Conservation (phyloP, 1,140 invertebrate genomes). For the Drosophila cardini region DNA sequence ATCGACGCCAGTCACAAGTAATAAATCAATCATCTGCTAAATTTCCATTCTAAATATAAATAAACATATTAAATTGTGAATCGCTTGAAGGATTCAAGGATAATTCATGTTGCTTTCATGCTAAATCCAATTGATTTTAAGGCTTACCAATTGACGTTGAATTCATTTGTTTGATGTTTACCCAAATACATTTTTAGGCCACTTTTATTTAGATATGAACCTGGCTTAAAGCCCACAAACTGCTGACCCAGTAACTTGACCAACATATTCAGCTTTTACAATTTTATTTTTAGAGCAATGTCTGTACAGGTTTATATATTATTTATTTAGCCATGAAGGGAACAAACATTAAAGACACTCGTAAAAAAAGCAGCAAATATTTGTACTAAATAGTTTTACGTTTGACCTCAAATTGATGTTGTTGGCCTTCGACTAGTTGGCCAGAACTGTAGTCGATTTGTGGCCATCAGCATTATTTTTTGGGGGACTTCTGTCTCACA, state of each 20-base stretch:
- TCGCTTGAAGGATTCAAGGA: constrained; percentile 10
- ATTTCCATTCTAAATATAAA: constrained; percentile 23
- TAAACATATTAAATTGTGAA: background rate
- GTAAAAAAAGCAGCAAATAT: constrained; percentile 41
- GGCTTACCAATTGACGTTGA: constrained; percentile 11
- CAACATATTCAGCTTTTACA: background rate
- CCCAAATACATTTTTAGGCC: constrained; percentile 35
- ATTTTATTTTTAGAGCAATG: background rate
- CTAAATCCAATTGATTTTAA: constrained; percentile 30
- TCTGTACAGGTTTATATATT: constrained; percentile 34
- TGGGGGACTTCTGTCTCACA: constrained; percentile 9
- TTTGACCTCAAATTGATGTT: constrained; percentile 65
- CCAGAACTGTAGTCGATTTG: constrained; percentile 71
- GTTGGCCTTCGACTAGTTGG: constrained; percentile 8
- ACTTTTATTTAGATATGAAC: constrained; percentile 10
- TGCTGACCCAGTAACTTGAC: constrained; percentile 33
- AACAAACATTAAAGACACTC: constrained; percentile 28
- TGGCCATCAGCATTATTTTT: constrained; percentile 41
- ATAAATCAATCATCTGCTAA: constrained; percentile 23
- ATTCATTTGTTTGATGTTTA: constrained; percentile 3
- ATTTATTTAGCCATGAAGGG: constrained; percentile 40
- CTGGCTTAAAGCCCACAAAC: constrained; percentile 26
- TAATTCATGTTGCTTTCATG: constrained; percentile 19
- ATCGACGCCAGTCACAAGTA: constrained; percentile 7
- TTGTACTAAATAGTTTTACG: constrained; percentile 78